Base-by-base conservation (phyloP, 30 jellyfish, hydroid and myxozoan species). In the Nemopilema nomurai region DNA sequence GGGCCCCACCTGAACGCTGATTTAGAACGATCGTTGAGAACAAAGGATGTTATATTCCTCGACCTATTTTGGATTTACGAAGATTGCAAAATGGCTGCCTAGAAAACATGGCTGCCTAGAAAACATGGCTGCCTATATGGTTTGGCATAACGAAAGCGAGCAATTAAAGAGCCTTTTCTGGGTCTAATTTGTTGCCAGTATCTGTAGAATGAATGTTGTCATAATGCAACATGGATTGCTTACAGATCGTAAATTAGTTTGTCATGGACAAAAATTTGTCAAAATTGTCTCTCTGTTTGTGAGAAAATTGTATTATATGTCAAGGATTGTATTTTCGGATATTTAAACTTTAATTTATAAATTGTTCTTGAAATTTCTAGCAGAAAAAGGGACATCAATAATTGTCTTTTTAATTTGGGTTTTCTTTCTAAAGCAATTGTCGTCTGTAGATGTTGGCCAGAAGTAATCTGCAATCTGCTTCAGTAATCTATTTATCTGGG, bases 341-440 rank as follows among this genome's bases (percentile, higher is more conserved):
- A 73, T 73, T 73, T 73, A 73, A 73, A 21, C 68, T 73, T 73
- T 73, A 73, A 73, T 73, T 73, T 73, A 73, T 73, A 49, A 73
- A 41, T 51, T 73, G 68, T 73, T 73, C 63, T 29, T 73, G 83
- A 30, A 73, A 73, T 28, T 9, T 41, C 83, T 73, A 28, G 69
- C 83, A 73, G 51, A 28, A 50, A 77, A 26, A 79, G 32, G 1
- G 49, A 67, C 4, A 67, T 24, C 4, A 1, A 8, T 13, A 67
- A 13, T 24, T 67, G 77, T 9, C 21, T 20, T 67, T 67, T 67
- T 6, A 3, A 3, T 24, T 63, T 63, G 72, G 16, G 3, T 18
- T 63, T 3, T 13, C 57, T 41, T 41, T 41, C 13, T 41, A 6
- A 6, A 3, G 13, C 13, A 41, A 3, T 13, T 41, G 6, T 41